These are phyloP conservation scores for Porites lobata DNA, from an alignment of 92 coral and sea anemone species.

Conservation along the genomic window DNA sequence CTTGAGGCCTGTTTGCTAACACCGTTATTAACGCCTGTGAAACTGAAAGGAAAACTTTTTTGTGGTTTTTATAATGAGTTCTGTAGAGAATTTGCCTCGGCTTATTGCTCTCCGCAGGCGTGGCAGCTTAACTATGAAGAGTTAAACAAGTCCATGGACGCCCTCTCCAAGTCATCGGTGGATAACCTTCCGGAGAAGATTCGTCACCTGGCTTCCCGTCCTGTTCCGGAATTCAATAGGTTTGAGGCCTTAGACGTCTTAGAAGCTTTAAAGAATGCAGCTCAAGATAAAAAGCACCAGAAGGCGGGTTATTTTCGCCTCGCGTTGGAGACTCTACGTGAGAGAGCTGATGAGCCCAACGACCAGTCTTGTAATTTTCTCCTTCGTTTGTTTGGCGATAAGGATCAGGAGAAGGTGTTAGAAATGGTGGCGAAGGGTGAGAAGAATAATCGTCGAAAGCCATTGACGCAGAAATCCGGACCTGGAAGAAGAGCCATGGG, in stretches of 20 bases:
- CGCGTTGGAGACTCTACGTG: constrained; percentile 41
- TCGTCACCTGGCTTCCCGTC: constrained; percentile 31
- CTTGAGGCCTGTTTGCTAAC: neutral
- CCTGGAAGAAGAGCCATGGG: constrained; percentile 6
- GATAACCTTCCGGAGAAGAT: constrained; percentile 26
- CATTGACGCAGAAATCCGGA: neutral
- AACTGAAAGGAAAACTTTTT: too few relatives aligned
- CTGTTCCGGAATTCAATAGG: constrained; percentile 17
- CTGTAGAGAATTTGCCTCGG: too few relatives aligned
- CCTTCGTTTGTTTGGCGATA: constrained; percentile 62
- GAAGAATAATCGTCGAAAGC: constrained; percentile 27
- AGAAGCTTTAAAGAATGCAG: constrained; percentile 27
- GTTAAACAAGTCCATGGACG: neutral
- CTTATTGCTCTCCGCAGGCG: too few relatives aligned
- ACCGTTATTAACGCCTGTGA: neutral
- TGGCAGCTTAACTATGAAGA: too few relatives aligned
- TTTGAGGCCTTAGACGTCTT: neutral
- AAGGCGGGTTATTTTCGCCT: constrained; percentile 52
- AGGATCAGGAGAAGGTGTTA: constrained; percentile 56
- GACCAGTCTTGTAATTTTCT: constrained; percentile 44
- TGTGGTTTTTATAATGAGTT: too few relatives aligned
- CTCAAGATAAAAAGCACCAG: constrained; percentile 47
- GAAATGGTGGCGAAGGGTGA: constrained; percentile 46
- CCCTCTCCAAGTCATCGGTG: neutral
- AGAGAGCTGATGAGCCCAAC: constrained; percentile 32